Percentiles rank a stretch among this genome's conserved stretches.
Conservation (phyloP, 2,888 invertebrate species). For the Sipha maydis region DNA sequence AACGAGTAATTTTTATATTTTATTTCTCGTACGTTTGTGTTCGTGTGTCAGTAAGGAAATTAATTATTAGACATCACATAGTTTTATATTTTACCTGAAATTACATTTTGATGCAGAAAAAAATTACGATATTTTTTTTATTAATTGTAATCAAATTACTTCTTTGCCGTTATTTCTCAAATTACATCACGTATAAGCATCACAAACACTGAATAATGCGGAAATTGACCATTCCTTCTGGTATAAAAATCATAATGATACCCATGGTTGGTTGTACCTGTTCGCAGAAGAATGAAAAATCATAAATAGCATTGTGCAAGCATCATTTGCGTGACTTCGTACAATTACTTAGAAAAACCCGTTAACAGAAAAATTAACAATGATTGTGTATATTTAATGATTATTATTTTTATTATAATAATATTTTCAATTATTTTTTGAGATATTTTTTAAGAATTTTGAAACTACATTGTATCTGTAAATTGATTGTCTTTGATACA, state of each 20-base stretch:
- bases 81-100: too few relatives aligned
- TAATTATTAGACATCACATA: too few relatives aligned
- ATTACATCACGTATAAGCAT: not conserved
- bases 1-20: not conserved
- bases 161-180: constrained; percentile 5
- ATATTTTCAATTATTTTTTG: not conserved
- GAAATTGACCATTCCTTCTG: constrained; percentile 1
- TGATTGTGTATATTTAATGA: not conserved
- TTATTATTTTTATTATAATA: not conserved
- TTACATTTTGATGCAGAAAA: not conserved
- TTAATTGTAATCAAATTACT: constrained; percentile 28
- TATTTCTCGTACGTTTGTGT: not conserved
- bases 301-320: not conserved
- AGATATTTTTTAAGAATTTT: not conserved
- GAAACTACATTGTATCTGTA: not conserved
- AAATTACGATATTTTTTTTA: constrained; percentile 3
- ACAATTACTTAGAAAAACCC: not conserved
- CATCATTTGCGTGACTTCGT: not conserved
- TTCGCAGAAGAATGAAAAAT: not conserved
- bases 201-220: not conserved
- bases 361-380: not conserved
- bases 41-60: not conserved
- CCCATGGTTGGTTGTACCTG: not conserved
- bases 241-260: not conserved
- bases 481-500: not conserved